These are phyloP conservation scores for Sussaba pulchella DNA, from an alignment of 2,888 invertebrate genomes.

Conservation along the genomic window DNA sequence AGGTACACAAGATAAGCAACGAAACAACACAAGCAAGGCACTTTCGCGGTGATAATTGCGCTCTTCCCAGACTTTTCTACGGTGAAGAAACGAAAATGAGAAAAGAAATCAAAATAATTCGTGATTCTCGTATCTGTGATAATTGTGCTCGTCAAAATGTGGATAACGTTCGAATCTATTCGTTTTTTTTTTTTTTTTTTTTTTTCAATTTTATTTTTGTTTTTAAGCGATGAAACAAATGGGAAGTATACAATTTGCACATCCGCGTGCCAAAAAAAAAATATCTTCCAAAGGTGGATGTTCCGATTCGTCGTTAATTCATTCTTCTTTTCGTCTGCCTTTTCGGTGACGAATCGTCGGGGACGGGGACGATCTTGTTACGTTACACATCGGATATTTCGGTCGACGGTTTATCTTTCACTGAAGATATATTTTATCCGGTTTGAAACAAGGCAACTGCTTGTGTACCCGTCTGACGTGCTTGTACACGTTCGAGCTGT, in stretches of 20 bases:
- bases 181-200: conserved; percentile 45
- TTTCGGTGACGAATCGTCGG: conserved; percentile 28
- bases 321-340: conserved; percentile 11
- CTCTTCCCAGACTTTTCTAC: conserved; percentile 20
- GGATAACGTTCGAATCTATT: conserved; percentile 19
- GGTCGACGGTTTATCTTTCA: conserved; percentile 22
- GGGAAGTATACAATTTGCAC: conserved; percentile 41
- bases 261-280: neutral
- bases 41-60: conserved; percentile 39
- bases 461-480: conserved; percentile 75
- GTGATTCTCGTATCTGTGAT: conserved; percentile 17
- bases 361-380: neutral
- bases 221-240: conserved; percentile 27
- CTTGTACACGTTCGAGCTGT: conserved; percentile 76
- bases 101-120: conserved; percentile 5
- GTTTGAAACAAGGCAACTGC: conserved; percentile 75
- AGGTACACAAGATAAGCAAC: conserved; percentile 46
- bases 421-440: conserved; percentile 68
- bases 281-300: conserved; percentile 22
- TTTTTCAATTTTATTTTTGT: no score
- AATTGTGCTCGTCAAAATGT: conserved; percentile 28
- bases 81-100: conserved; percentile 24
- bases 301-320: neutral
- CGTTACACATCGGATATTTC: conserved; percentile 7
- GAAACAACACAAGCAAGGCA: conserved; percentile 50